These are phyloP conservation scores for Notarius lentiginosus DNA, from an alignment of 2,113 vertebrate species.

Conservation along the genomic window DNA sequence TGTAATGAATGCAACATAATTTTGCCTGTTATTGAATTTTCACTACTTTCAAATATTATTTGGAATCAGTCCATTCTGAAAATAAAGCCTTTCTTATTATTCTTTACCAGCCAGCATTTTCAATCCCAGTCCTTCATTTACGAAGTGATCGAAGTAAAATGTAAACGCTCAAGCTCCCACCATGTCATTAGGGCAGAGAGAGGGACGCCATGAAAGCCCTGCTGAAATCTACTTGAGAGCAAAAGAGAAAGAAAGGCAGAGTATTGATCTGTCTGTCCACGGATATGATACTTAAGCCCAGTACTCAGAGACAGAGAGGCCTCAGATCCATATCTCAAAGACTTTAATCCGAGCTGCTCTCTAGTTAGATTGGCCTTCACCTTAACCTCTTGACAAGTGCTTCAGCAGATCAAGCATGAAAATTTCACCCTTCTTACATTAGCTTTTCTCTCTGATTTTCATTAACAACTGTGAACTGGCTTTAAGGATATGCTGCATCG, in stretches of 20 bases:
- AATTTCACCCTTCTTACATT: slow-evolving; percentile 69
- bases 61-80: background rate
- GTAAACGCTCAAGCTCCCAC: slow-evolving; percentile 79
- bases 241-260: slow-evolving; percentile 80
- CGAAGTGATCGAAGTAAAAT: slow-evolving; percentile 70
- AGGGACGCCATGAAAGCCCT: slow-evolving; percentile 86
- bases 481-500: background rate
- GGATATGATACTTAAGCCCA: slow-evolving; percentile 94
- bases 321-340: slow-evolving; percentile 88
- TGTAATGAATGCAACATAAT: background rate
- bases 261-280: slow-evolving; percentile 98
- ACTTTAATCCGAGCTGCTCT: slow-evolving; percentile 84
- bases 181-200: slow-evolving; percentile 83
- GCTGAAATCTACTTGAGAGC: slow-evolving; percentile 92
- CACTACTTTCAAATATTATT: background rate
- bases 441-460: slow-evolving; percentile 9
- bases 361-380: slow-evolving; percentile 80
- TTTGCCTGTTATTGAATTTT: background rate
- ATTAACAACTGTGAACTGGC: background rate
- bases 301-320: slow-evolving; percentile 86
- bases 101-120: slow-evolving; percentile 22
- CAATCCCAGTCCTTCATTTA: slow-evolving; percentile 51
- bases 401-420: slow-evolving; percentile 82
- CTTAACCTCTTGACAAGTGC: slow-evolving; percentile 78
- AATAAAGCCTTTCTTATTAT: slow-evolving; percentile 40